A percentile compares a stretch with the other conserved stretches of the same genome.
Conservation (phyloP, 2,888 invertebrate genomes). For the Pristionchus fissidentatus region DNA sequence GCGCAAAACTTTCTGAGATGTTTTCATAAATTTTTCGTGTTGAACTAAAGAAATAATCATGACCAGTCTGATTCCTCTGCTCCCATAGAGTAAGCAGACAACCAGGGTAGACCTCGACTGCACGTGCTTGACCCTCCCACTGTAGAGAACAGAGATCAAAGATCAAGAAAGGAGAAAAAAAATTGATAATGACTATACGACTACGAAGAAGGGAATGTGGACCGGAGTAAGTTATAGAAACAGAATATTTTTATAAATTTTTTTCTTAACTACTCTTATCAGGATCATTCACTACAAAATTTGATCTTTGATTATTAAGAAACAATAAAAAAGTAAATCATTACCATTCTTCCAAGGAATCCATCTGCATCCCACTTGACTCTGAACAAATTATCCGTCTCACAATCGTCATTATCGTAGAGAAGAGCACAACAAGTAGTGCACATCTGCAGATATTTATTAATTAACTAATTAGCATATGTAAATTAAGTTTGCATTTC, state of each 20-base stretch:
- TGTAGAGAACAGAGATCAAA: not conserved
- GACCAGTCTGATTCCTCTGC: slow-evolving; percentile 42
- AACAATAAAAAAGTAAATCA: too few species aligned
- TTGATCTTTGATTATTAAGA: not conserved
- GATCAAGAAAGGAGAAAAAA: not conserved
- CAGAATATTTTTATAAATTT: too few species aligned
- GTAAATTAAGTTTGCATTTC: too few species aligned
- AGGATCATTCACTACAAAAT: not conserved
- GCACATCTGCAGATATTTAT: slow-evolving; percentile 8
- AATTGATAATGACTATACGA: not conserved
- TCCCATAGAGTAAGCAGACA: slow-evolving; percentile 43
- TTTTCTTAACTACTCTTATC: too few species aligned
- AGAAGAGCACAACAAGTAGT: slow-evolving; percentile 22
- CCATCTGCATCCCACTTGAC: slow-evolving; percentile 29
- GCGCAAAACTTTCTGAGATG: too few species aligned
- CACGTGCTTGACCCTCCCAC: slow-evolving; percentile 32
- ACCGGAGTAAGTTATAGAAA: too few species aligned
- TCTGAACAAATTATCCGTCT: slow-evolving; percentile 18
- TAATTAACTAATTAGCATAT: too few species aligned
- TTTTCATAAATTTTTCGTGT: not conserved
- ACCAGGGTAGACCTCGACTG: slow-evolving; percentile 20
- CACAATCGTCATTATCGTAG: slow-evolving; percentile 31
- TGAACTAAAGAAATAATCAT: too few species aligned
- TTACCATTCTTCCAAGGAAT: not conserved
- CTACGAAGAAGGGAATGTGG: too few species aligned